phyloP scores from a whole-genome alignment of 2,797 vertebrate species.

The Myotis pilosus region DNA sequence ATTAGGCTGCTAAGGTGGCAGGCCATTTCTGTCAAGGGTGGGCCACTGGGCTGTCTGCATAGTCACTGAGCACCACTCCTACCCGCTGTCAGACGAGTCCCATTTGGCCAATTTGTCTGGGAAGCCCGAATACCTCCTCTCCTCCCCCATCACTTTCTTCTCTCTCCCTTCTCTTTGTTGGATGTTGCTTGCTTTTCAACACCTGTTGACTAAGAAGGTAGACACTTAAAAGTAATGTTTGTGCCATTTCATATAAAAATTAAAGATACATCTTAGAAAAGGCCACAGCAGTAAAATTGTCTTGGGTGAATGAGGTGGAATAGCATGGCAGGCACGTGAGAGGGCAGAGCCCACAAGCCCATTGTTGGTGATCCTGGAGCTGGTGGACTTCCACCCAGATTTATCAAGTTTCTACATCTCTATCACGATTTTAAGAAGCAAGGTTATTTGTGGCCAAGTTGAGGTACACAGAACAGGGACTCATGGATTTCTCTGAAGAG shows the following conservation, averaged over 20 bases:
- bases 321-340: not conserved
- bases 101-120: not conserved
- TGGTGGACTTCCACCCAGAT: not conserved
- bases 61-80: fast-evolving
- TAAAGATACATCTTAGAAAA: not conserved
- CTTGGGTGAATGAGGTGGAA: not conserved
- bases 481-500: not conserved
- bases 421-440: not conserved
- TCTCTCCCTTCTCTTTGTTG: not conserved
- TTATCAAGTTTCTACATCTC: too few relatives aligned
- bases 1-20: not conserved
- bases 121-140: not conserved
- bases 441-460: not conserved
- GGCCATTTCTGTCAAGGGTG: not conserved
- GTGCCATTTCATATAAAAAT: not conserved
- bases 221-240: not conserved
- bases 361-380: too few relatives aligned
- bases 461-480: not conserved
- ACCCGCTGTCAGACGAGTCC: not conserved
- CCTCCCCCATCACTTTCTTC: not conserved
- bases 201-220: not conserved
- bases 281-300: too few relatives aligned
- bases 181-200: not conserved
- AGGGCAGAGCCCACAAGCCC: not conserved
- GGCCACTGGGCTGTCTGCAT: not conserved